These are phyloP conservation scores for Gallinago jamesoni DNA, from an alignment of 2,113 vertebrate species.

Conservation along the genomic window DNA sequence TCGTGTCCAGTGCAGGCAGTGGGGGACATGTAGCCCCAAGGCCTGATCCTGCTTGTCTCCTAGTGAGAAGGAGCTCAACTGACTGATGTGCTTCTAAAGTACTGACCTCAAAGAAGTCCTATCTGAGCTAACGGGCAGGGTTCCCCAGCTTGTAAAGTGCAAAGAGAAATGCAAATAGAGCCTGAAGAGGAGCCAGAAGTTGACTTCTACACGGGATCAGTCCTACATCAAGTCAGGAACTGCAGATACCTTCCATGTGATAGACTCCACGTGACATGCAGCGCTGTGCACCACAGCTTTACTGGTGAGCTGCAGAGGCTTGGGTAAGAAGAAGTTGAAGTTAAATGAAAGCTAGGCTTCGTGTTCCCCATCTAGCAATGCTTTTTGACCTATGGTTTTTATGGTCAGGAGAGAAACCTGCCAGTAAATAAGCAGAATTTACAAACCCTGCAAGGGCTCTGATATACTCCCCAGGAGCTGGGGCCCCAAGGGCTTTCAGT, in stretches of 20 bases:
- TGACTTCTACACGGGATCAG: neutral
- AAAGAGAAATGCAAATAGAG: neutral
- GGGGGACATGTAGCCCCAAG: neutral
- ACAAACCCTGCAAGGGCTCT: conserved; percentile 14
- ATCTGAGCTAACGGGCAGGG: neutral
- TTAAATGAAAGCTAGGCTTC: neutral
- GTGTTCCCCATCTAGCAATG: neutral
- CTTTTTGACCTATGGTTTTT: conserved; percentile 24
- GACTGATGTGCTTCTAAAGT: neutral
- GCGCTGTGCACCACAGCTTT: neutral
- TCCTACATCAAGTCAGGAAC: neutral
- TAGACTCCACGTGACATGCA: fast-evolving
- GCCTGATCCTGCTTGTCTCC: neutral
- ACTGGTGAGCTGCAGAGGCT: neutral
- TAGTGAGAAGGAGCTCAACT: neutral
- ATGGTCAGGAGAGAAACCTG: conserved; percentile 20
- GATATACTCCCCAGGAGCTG: neutral
- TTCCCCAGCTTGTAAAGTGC: neutral
- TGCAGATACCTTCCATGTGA: neutral
- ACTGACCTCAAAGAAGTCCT: neutral
- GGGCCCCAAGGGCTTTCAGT: neutral
- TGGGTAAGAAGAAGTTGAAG: neutral
- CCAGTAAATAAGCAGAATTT: conserved; percentile 47
- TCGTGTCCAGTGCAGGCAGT: neutral
- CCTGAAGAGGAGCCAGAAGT: neutral